Evolutionary conservation across 2,113 vertebrate species (phyloP).

Genomic region (Actenoides hombroni): DNA sequence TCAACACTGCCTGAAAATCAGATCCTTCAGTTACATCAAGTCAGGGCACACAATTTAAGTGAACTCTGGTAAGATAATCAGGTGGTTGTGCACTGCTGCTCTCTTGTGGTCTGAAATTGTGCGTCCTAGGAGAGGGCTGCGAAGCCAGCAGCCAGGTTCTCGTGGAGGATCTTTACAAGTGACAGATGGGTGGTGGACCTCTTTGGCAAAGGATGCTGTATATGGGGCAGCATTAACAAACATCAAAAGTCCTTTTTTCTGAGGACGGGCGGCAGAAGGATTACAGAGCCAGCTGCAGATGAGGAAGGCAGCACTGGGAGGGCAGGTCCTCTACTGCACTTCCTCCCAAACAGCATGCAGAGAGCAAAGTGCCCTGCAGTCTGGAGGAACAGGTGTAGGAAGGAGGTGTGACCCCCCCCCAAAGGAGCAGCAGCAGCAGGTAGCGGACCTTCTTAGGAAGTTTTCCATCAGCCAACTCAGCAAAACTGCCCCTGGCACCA

Average conservation of each 20-base stretch:
- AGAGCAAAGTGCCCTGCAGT: fast-evolving
- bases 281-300: fast-evolving
- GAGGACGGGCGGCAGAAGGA: background rate
- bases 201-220: background rate
- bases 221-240: background rate
- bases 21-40: background rate
- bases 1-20: background rate
- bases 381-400: background rate
- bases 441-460: fast-evolving
- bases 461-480: background rate
- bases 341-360: background rate
- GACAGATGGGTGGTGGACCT: background rate
- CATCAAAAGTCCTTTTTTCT: background rate
- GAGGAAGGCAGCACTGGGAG: background rate
- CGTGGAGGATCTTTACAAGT: fast-evolving
- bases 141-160: background rate
- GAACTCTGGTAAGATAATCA: background rate
- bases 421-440: background rate
- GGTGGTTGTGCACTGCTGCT: slow-evolving; percentile 24
- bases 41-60: background rate
- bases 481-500: background rate
- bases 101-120: background rate
- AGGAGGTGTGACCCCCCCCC: background rate
- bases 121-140: background rate
- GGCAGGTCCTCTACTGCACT: fast-evolving